These are phyloP conservation scores for Telenomus remus DNA, from an alignment of 1,140 invertebrate species.

Conservation along the genomic window DNA sequence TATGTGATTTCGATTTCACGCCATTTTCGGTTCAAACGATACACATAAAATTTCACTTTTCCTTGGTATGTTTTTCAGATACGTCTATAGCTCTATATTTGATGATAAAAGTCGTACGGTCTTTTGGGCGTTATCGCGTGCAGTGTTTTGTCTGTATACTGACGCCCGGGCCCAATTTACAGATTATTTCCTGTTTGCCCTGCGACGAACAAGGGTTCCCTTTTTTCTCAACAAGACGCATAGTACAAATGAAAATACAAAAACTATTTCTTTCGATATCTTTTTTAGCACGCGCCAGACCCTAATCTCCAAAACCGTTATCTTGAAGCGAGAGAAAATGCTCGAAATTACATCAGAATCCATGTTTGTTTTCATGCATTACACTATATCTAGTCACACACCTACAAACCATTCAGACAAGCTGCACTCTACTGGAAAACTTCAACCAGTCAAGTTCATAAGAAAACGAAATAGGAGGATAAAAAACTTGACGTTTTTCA, in stretches of 20 bases:
- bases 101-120: conserved; percentile 15
- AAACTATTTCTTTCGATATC: conserved; percentile 48
- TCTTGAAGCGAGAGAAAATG: conserved; percentile 12
- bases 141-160: conserved; percentile 32
- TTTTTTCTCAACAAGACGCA: conserved; percentile 8
- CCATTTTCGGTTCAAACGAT: background rate
- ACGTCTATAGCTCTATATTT: conserved; percentile 12
- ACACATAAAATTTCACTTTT: conserved; percentile 7
- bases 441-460: background rate
- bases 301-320: conserved; percentile 37
- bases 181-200: conserved; percentile 56
- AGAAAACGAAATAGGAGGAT: too few relatives aligned
- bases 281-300: conserved; percentile 36
- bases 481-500: too few relatives aligned
- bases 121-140: conserved; percentile 29
- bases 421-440: conserved; percentile 3
- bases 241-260: conserved; percentile 48
- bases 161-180: conserved; percentile 43
- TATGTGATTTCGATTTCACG: too few relatives aligned
- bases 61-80: conserved; percentile 16
- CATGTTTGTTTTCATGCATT: conserved; percentile 22
- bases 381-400: too few relatives aligned
- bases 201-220: conserved; percentile 46
- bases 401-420: conserved; percentile 18
- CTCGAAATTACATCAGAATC: conserved; percentile 17